These are phyloP conservation scores for Pterostichus madidus DNA, from an alignment of 2,888 invertebrate species.

Conservation along the genomic window DNA sequence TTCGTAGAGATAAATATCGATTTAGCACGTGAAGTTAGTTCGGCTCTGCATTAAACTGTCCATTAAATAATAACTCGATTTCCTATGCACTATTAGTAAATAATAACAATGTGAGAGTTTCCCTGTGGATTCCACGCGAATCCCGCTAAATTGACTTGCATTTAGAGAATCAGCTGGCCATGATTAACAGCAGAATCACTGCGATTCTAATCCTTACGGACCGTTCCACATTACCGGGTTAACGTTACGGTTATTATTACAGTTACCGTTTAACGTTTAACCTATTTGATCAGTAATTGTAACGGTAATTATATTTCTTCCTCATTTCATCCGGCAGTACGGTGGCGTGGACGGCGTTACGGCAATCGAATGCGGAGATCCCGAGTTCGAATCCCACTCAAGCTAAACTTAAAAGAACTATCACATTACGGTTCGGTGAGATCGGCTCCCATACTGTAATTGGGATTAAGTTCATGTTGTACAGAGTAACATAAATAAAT, in stretches of 20 bases:
- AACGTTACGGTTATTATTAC: slow-evolving; percentile 35
- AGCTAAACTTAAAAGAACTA: too few species aligned
- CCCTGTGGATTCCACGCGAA: slow-evolving; percentile 29
- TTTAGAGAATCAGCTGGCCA: slow-evolving; percentile 16
- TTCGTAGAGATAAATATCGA: not conserved
- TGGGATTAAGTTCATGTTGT: too few species aligned
- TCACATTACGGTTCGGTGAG: too few species aligned
- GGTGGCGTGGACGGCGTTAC: too few species aligned
- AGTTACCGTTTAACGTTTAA: slow-evolving; percentile 16
- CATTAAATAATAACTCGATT: slow-evolving; percentile 53
- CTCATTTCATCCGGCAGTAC: too few species aligned
- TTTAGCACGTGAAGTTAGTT: not conserved
- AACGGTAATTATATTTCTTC: not conserved
- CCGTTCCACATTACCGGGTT: slow-evolving; percentile 5
- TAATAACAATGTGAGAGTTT: slow-evolving; percentile 36
- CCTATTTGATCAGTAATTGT: slow-evolving; percentile 6
- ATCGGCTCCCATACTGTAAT: too few species aligned
- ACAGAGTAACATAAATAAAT: too few species aligned
- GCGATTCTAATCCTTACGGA: slow-evolving; percentile 42
- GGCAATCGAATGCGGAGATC: too few species aligned
- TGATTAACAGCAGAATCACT: slow-evolving; percentile 27
- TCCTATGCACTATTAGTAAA: slow-evolving; percentile 45
- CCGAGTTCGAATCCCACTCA: too few species aligned
- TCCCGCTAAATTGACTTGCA: slow-evolving; percentile 50
- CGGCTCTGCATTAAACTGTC: slow-evolving; percentile 40